These are phyloP conservation scores for Pseudotriccus pelzelni DNA, from an alignment of 2,797 vertebrate species.

Conservation along the genomic window DNA sequence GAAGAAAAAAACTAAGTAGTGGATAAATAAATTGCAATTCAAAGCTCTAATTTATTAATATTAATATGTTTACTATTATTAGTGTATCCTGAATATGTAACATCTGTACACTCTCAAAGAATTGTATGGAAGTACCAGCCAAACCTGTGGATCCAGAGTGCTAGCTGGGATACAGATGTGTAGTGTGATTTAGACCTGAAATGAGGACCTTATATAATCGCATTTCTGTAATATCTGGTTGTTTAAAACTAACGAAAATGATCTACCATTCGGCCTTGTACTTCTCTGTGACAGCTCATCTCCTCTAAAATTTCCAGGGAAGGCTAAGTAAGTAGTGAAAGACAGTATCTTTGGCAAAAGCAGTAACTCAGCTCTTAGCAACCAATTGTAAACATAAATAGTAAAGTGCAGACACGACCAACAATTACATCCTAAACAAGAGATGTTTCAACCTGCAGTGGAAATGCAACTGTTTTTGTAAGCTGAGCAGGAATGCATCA, in stretches of 20 bases:
- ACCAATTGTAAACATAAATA: constrained; percentile 30
- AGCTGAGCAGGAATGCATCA: neutral
- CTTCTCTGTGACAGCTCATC: constrained; percentile 6
- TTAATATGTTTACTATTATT: neutral
- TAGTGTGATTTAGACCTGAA: neutral
- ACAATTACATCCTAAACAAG: neutral
- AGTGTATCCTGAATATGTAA: neutral
- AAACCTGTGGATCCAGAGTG: neutral
- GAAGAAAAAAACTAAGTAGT: neutral
- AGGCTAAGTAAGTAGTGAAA: neutral
- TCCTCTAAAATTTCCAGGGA: neutral
- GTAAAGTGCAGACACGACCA: neutral
- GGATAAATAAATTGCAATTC: neutral
- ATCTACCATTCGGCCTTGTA: neutral
- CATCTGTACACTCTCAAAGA: neutral
- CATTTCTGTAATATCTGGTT: constrained; percentile 10
- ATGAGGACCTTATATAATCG: neutral
- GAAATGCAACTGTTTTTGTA: neutral
- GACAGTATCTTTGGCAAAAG: neutral
- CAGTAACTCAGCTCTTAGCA: constrained; percentile 10
- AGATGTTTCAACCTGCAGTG: neutral
- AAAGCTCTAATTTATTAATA: neutral
- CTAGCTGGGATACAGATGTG: neutral
- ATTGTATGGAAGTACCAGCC: neutral
- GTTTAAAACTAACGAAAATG: constrained; percentile 25